phyloP scores from a whole-genome alignment of 2,888 invertebrate species.

The Portevinia maculata region DNA sequence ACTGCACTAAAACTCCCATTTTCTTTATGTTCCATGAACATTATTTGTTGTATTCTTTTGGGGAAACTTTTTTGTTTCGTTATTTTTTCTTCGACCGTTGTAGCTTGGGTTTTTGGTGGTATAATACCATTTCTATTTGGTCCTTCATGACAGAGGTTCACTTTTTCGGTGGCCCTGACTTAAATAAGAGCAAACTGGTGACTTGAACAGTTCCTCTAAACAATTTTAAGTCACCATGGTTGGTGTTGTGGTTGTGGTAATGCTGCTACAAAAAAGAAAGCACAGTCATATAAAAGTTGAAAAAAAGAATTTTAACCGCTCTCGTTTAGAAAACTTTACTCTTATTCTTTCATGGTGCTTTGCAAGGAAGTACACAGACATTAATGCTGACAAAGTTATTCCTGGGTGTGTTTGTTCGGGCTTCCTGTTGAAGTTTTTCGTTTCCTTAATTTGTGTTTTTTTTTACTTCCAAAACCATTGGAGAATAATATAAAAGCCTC shows the following conservation, averaged over 20 bases:
- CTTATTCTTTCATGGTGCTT: slow-evolving; percentile 41
- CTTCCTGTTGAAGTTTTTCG: slow-evolving; percentile 22
- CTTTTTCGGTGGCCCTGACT: slow-evolving; percentile 11
- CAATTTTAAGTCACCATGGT: slow-evolving; percentile 38
- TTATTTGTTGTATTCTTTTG: slow-evolving; percentile 52
- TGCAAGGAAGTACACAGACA: slow-evolving; percentile 48
- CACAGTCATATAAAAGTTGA: slow-evolving; percentile 32
- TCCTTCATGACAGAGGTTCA: slow-evolving; percentile 30
- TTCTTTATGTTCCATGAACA: slow-evolving; percentile 66
- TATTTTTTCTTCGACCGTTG: slow-evolving; percentile 42
- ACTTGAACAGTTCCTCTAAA: slow-evolving; percentile 42
- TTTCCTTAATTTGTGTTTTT: slow-evolving; percentile 16
- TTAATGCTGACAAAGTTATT: slow-evolving; percentile 54
- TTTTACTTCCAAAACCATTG: neutral
- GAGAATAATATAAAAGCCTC: slow-evolving; percentile 39
- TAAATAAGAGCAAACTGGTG: slow-evolving; percentile 40
- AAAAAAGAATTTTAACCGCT: slow-evolving; percentile 37
- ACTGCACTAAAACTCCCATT: slow-evolving; percentile 67
- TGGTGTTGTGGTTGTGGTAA: slow-evolving; percentile 20
- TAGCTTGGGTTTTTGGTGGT: slow-evolving; percentile 11
- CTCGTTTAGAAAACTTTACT: slow-evolving; percentile 38
- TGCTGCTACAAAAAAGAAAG: slow-evolving; percentile 10
- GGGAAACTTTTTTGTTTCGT: slow-evolving; percentile 42
- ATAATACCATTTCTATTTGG: slow-evolving; percentile 18
- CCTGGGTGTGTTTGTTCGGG: slow-evolving; percentile 41